Percentiles rank a stretch among this genome's conserved stretches.
phyloP scores from a whole-genome alignment of 2,797 vertebrate species.

The Knipowitschia caucasica region DNA sequence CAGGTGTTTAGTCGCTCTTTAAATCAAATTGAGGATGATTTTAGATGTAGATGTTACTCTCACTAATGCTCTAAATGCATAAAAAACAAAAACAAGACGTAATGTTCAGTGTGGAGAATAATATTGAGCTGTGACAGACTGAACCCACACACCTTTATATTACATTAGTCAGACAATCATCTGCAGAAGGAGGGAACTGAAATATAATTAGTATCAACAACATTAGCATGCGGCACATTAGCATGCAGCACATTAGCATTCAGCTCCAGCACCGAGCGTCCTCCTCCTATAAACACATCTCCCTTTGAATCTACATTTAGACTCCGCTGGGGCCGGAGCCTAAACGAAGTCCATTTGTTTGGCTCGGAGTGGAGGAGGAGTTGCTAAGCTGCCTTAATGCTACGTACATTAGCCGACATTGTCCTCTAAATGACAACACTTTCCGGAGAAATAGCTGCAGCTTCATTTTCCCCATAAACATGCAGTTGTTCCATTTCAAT shows the following conservation, averaged over 20 bases:
- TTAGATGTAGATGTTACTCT: no score
- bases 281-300: constrained; percentile 18
- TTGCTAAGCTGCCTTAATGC: constrained; percentile 1
- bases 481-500: not conserved
- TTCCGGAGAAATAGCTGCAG: constrained; percentile 1
- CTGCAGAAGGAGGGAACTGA: not conserved
- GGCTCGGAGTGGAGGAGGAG: constrained; percentile 1
- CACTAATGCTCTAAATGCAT: no score
- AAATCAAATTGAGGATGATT: no score
- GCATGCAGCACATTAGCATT: not conserved
- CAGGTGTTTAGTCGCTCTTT: no score
- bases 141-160: not conserved
- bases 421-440: not conserved
- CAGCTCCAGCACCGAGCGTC: constrained; percentile 9
- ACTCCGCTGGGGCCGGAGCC: not conserved
- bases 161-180: not conserved
- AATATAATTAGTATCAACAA: not conserved
- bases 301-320: constrained; percentile 9
- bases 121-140: not conserved
- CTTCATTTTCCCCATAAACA: not conserved
- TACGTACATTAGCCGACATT: not conserved
- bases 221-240: not conserved
- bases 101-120: not conserved
- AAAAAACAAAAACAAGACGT: no score
- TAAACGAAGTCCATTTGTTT: constrained; percentile 7